Conservation (phyloP, 1,140 invertebrate species). For the Macrobrachium rosenbergii region DNA sequence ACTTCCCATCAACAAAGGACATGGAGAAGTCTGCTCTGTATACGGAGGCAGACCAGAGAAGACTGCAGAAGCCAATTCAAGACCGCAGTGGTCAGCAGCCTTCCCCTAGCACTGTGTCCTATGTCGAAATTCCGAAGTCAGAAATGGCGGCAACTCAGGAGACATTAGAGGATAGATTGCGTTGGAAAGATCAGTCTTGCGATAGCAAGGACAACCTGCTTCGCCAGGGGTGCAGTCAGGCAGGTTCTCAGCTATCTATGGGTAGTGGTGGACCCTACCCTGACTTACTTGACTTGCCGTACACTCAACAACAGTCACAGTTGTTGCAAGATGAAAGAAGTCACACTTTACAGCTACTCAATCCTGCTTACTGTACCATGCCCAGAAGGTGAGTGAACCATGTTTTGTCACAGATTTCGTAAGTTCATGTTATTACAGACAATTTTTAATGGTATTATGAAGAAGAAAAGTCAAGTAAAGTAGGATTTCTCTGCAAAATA, state of each 20-base stretch:
- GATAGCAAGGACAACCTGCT: constrained; percentile 47
- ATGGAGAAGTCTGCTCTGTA: constrained; percentile 50
- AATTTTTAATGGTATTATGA: too few species aligned
- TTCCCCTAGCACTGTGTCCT: constrained; percentile 55
- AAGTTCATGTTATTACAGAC: too few species aligned
- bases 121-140: constrained; percentile 59
- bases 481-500: too few species aligned
- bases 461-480: too few species aligned
- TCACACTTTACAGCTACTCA: constrained; percentile 34
- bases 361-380: constrained; percentile 49
- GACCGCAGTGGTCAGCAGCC: constrained; percentile 21
- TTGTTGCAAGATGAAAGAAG: constrained; percentile 3
- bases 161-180: constrained; percentile 27
- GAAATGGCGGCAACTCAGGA: constrained; percentile 25
- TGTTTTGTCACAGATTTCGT: too few species aligned
- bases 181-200: constrained; percentile 36
- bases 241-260: constrained; percentile 46
- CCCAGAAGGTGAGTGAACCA: constrained; percentile 44
- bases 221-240: constrained; percentile 27
- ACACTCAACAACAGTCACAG: constrained; percentile 33
- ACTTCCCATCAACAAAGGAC: constrained; percentile 50
- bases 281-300: constrained; percentile 52
- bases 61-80: constrained; percentile 13
- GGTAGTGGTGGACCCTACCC: constrained; percentile 38
- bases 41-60: constrained; percentile 25